A percentile compares a stretch with the other conserved stretches of the same genome.
These are phyloP conservation scores for Atlantisia rogersi DNA, from an alignment of 2,113 vertebrate genomes.

Conservation along the genomic window DNA sequence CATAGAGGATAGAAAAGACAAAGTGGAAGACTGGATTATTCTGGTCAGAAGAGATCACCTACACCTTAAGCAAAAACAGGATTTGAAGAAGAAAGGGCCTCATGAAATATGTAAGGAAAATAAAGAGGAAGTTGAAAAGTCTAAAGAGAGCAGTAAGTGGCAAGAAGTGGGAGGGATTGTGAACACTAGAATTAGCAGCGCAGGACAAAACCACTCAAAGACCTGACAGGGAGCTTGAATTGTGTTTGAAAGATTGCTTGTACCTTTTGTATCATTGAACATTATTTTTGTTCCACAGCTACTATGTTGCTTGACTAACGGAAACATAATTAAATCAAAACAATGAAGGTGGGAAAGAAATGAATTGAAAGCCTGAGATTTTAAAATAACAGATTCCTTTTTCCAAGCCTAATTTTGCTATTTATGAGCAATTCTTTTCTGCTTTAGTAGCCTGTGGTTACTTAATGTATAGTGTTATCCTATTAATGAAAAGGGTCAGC, in stretches of 20 bases:
- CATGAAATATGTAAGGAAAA: neutral
- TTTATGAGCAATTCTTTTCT: neutral
- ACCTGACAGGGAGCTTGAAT: neutral
- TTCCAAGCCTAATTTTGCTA: neutral
- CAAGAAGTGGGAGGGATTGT: neutral
- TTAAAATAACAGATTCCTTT: neutral
- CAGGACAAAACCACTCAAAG: neutral
- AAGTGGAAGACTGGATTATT: neutral
- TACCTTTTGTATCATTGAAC: neutral
- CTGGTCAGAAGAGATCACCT: neutral
- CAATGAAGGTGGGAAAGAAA: neutral
- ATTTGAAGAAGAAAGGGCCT: neutral
- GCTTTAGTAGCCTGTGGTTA: neutral
- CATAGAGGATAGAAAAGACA: neutral
- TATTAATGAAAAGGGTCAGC: neutral
- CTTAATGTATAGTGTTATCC: neutral
- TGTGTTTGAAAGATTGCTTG: neutral
- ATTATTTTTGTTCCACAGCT: neutral
- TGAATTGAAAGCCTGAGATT: neutral
- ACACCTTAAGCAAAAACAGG: neutral
- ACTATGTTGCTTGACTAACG: neutral
- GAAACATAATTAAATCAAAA: constrained; percentile 9
- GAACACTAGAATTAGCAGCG: neutral
- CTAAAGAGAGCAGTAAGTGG: neutral
- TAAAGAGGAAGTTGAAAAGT: neutral